These are phyloP conservation scores for Acrocera orbiculus DNA, from an alignment of 2,888 invertebrate species.

Conservation along the genomic window DNA sequence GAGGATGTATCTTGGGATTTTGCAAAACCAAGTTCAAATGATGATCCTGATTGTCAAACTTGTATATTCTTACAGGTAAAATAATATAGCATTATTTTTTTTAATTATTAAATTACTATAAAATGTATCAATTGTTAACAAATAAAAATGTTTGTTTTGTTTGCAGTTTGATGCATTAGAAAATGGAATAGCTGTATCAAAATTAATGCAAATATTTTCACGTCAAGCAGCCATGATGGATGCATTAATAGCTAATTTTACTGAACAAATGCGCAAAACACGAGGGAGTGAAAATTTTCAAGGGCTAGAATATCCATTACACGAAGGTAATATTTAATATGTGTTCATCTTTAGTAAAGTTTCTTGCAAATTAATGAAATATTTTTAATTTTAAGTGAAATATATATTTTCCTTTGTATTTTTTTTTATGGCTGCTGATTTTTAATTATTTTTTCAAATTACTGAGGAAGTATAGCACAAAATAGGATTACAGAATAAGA, in stretches of 20 bases:
- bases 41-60: conserved; percentile 70
- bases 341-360: too few species aligned
- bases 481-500: too few species aligned
- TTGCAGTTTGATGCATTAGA: conserved; percentile 31
- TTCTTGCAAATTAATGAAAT: too few species aligned
- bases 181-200: conserved; percentile 30
- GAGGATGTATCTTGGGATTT: conserved; percentile 88
- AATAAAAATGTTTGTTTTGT: background rate
- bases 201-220: conserved; percentile 35
- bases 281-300: conserved; percentile 31
- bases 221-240: conserved; percentile 75
- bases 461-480: too few species aligned
- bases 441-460: too few species aligned
- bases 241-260: conserved; percentile 64
- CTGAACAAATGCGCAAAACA: conserved; percentile 52
- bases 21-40: conserved; percentile 63
- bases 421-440: too few species aligned
- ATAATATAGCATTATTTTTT: background rate
- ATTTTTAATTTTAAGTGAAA: too few species aligned
- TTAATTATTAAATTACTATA: background rate
- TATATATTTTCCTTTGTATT: too few species aligned
- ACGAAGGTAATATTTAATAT: conserved; percentile 26
- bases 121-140: background rate
- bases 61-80: conserved; percentile 70
- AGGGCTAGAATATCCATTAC: conserved; percentile 25